Base-by-base conservation (phyloP, 2,797 vertebrate species). In the Sternotherus odoratus region DNA sequence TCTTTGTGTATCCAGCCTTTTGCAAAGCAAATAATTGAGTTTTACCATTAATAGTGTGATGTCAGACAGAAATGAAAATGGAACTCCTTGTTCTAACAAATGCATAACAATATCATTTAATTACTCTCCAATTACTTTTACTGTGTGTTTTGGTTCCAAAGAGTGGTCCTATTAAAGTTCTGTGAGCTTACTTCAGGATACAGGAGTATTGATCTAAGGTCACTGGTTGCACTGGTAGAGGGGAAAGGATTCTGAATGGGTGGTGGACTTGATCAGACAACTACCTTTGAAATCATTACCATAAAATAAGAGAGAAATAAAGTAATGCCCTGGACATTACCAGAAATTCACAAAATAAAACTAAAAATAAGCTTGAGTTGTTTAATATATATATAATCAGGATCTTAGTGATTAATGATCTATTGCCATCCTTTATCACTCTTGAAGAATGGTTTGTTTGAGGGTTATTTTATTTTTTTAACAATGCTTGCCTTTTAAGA, bases 51-150 rank as follows among this genome's bases (percentile, higher is more conserved):
- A 84, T 75, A 84, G 79, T 3, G 49, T n/a, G 33, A 91, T 50
- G 28, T 79, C 79, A 28, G 79, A 84, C 72, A 85, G 81, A 90
- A 92, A 72, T 56, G 33, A 30, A 53, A 74, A 57, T 49, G 79
- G 83, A 92, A 92, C 93, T 3, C 87, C 60, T 43, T 60, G 48
- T 81, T 87, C 43, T 30, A 79, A 54, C 60, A 85, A 92, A 56
- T 90, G 83, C 69, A 82, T 90, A 87, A 77, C 90, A 87, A 48
- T 81, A 89, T 57, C 84, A 79, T 66, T 87, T 57, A 79, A 82
- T 87, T 75, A 48, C 56, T 46, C 91, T 72, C 36, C 2, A 85
- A 57, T 7, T 77, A n/a, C 36, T 43, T 43, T 54, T 43, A 43
- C 69, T 72, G 51, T 56, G 51, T 77, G 23, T 84, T 93, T 95